phyloP scores from a whole-genome alignment of 2,797 vertebrate genomes.

The Sebastes goodei region DNA sequence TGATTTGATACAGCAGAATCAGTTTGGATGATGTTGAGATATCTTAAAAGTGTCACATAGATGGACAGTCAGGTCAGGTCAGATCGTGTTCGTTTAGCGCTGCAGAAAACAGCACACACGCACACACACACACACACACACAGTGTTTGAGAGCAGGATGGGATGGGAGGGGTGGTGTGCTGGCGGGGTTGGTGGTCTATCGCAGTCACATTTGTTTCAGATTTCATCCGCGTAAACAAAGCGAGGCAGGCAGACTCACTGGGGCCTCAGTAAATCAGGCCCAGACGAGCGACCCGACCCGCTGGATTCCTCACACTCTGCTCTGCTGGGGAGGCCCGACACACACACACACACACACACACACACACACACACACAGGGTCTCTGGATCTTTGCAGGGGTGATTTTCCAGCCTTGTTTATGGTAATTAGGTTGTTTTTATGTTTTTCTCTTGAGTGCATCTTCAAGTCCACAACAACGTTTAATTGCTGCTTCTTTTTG shows the following conservation, averaged over 20 bases:
- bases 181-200: constrained; percentile 42
- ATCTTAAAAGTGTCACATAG: background rate
- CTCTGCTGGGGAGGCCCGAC: background rate
- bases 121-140: background rate
- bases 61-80: background rate
- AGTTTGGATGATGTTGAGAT: background rate
- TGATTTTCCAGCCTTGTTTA: background rate
- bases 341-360: background rate
- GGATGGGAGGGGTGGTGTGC: background rate
- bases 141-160: background rate
- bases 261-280: constrained; percentile 74
- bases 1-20: background rate
- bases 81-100: background rate
- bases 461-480: background rate
- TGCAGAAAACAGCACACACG: background rate
- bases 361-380: background rate
- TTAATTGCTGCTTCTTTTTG: background rate
- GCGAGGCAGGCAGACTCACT: constrained; percentile 71
- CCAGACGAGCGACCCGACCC: constrained; percentile 57
- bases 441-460: background rate
- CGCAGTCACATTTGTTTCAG: constrained; percentile 74
- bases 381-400: background rate
- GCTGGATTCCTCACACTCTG: background rate
- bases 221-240: constrained; percentile 77
- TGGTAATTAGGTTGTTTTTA: background rate